A percentile compares a stretch with the other conserved stretches of the same genome.
phyloP scores from a whole-genome alignment of 2,888 invertebrate species.

The Lutraria lutraria region DNA sequence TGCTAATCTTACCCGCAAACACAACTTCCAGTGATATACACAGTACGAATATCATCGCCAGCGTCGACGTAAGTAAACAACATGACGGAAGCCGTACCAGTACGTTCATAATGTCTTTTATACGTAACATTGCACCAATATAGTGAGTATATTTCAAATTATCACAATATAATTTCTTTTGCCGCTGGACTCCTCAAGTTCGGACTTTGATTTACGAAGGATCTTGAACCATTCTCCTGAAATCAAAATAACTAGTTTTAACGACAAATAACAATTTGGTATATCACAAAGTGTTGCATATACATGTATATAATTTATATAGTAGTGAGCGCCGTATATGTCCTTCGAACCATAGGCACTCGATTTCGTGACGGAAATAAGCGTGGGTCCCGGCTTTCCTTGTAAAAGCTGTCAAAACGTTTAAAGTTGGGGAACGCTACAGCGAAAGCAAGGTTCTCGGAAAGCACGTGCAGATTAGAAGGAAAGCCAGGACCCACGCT shows the following conservation, averaged over 20 bases:
- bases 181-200: not conserved
- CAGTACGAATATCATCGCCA: slow-evolving; percentile 23
- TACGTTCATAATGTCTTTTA: slow-evolving; percentile 34
- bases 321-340: too few relatives aligned
- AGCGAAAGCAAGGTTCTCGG: too few relatives aligned
- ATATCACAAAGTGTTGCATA: too few relatives aligned
- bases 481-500: too few relatives aligned
- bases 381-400: too few relatives aligned
- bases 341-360: too few relatives aligned
- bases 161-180: not conserved
- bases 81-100: slow-evolving; percentile 40
- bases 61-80: slow-evolving; percentile 42
- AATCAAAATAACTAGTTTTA: not conserved
- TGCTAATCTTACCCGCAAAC: slow-evolving; percentile 25
- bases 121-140: not conserved
- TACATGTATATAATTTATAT: too few relatives aligned
- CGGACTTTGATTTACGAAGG: not conserved
- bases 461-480: too few relatives aligned
- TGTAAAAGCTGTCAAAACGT: too few relatives aligned
- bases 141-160: not conserved
- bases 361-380: too few relatives aligned
- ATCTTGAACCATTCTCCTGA: slow-evolving; percentile 21
- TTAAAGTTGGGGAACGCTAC: too few relatives aligned
- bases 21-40: slow-evolving; percentile 12
- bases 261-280: too few relatives aligned